Conservation (phyloP, 2,888 invertebrate genomes). For the Nemoura dubitans region DNA sequence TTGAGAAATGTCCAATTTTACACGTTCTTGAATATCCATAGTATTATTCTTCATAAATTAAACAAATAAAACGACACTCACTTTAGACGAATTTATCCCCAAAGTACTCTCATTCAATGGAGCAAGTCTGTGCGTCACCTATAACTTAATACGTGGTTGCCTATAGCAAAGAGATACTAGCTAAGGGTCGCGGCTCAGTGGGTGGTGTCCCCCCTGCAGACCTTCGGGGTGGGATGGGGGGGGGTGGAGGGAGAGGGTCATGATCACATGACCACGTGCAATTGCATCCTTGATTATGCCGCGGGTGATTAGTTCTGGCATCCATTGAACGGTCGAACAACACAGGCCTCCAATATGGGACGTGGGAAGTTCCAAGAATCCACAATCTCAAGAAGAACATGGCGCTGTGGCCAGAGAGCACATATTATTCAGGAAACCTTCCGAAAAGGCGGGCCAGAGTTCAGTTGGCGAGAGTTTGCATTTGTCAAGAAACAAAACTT, state of each 20-base stretch:
- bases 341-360: not conserved
- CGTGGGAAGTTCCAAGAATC: constrained; percentile 44
- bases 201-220: too few species aligned
- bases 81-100: too few species aligned
- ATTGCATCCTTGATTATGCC: not conserved
- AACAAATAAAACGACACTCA: too few species aligned
- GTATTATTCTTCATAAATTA: too few species aligned
- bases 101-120: too few species aligned
- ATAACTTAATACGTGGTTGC: too few species aligned
- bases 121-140: too few species aligned
- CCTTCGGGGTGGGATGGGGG: not conserved
- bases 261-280: not conserved
- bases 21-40: too few species aligned
- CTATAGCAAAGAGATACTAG: too few species aligned
- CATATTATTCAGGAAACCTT: not conserved
- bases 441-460: not conserved
- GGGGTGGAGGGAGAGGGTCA: not conserved
- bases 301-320: constrained; percentile 40
- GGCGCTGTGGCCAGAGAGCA: constrained; percentile 37
- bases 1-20: too few species aligned
- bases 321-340: constrained; percentile 23
- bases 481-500: not conserved
- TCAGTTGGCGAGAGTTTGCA: not conserved
- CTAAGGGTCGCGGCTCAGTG: not conserved
- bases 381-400: constrained; percentile 44